A percentile compares a stretch with the other conserved stretches of the same genome.
Conservation (phyloP, 2,888 invertebrate genomes). For the Tetranychus piercei region DNA sequence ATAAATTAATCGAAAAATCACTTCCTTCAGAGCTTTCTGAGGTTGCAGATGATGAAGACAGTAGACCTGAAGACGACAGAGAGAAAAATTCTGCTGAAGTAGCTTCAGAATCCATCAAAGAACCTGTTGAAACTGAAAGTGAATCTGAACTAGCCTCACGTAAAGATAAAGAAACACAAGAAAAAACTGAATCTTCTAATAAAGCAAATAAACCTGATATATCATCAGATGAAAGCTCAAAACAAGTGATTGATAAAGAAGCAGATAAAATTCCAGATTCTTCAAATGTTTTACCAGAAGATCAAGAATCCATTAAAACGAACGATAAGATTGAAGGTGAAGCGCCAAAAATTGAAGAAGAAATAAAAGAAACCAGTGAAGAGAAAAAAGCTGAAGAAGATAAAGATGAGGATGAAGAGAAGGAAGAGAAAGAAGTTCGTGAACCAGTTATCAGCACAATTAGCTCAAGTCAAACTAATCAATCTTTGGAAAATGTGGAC, state of each 20-base stretch:
- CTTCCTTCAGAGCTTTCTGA: not conserved
- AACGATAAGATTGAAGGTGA: constrained; percentile 7
- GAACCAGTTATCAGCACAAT: constrained; percentile 18
- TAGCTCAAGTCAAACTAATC: constrained; percentile 18
- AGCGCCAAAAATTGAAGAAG: constrained; percentile 21
- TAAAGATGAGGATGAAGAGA: constrained; percentile 29
- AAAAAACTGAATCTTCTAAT: constrained; percentile 10
- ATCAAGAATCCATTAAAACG: not conserved
- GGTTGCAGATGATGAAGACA: constrained; percentile 16
- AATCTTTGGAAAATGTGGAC: constrained; percentile 2
- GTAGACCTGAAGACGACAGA: constrained; percentile 20
- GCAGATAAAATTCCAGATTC: constrained; percentile 15
- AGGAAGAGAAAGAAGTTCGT: constrained; percentile 34
- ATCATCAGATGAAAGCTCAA: constrained; percentile 14
- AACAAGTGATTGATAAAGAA: constrained; percentile 22
- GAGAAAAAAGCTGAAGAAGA: not conserved
- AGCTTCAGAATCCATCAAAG: constrained; percentile 28
- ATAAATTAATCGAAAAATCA: not conserved
- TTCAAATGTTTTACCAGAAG: not conserved
- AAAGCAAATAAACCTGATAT: not conserved
- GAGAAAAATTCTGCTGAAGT: constrained; percentile 10
- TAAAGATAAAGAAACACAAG: not conserved
- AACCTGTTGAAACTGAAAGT: constrained; percentile 32
- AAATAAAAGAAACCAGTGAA: constrained; percentile 24
- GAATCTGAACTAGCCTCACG: constrained; percentile 26